Percentiles rank a stretch among this genome's conserved stretches.
Conservation (phyloP, 2,113 vertebrate genomes). For the Vanacampus margaritifer region DNA sequence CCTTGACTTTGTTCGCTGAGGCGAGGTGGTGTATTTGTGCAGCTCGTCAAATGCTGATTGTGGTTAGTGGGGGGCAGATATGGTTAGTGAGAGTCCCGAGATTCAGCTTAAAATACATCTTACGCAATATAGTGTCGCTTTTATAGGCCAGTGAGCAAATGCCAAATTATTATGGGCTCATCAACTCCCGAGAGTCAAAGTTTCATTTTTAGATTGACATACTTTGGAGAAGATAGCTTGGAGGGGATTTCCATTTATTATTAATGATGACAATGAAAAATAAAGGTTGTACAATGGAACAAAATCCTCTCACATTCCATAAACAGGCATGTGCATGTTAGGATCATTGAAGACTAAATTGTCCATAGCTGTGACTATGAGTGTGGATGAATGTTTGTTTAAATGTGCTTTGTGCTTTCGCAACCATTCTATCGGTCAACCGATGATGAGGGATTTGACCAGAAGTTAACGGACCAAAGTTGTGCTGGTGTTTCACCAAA, state of each 20-base stretch:
- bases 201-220: conserved; percentile 45
- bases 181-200: conserved; percentile 41
- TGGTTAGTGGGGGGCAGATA: background rate
- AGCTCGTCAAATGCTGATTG: background rate
- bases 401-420: background rate
- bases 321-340: too few species aligned
- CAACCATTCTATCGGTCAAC: too few species aligned
- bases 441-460: background rate
- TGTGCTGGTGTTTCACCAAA: background rate
- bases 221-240: conserved; percentile 41
- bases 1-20: conserved; percentile 19
- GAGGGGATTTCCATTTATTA: background rate
- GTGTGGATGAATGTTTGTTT: background rate
- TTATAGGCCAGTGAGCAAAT: conserved; percentile 28
- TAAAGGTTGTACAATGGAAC: too few species aligned
- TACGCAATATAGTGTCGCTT: background rate
- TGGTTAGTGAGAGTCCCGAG: background rate
- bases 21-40: conserved; percentile 11
- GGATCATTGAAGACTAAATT: too few species aligned
- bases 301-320: background rate
- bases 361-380: too few species aligned
- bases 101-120: background rate
- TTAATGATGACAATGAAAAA: conserved; percentile 4
- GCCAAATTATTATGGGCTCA: conserved; percentile 34
- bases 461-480: background rate